Evolutionary conservation across 2,888 invertebrate genomes (phyloP).

Genomic region (Coecobrya sp.): DNA sequence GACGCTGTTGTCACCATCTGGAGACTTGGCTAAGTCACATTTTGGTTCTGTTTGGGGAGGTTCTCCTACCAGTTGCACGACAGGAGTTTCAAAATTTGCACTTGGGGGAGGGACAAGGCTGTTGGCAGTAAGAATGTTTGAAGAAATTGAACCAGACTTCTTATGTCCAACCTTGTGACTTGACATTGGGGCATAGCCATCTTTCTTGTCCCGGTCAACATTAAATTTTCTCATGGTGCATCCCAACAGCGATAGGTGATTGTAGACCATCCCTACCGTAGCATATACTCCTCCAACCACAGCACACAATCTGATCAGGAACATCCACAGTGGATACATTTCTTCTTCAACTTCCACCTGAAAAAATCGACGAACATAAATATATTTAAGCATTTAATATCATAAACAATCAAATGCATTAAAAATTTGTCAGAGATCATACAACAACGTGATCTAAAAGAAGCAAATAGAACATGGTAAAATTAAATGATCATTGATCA

Average conservation of each 20-base stretch:
- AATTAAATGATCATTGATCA: too few relatives aligned
- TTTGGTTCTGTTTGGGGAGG: conserved; percentile 30
- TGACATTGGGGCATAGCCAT: conserved; percentile 4
- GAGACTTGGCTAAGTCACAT: conserved; percentile 47
- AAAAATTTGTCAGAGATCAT: conserved; percentile 97
- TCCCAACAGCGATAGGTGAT: conserved; percentile 82
- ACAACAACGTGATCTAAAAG: conserved; percentile 92
- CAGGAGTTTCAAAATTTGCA: conserved; percentile 66
- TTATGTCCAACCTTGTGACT: conserved; percentile 57
- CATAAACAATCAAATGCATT: too few relatives aligned
- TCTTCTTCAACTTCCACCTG: conserved; percentile 91
- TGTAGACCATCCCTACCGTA: conserved; percentile 88
- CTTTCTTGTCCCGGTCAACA: conserved; percentile 30
- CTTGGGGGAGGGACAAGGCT: conserved; percentile 69
- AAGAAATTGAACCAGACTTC: conserved; percentile 72
- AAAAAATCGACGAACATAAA: too few relatives aligned
- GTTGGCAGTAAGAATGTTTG: conserved; percentile 71
- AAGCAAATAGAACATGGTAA: neutral
- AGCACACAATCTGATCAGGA: conserved; percentile 95
- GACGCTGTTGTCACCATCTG: neutral
- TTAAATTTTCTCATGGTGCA: conserved; percentile 64
- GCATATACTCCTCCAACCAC: conserved; percentile 97
- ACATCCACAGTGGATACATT: conserved; percentile 92
- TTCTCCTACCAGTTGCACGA: conserved; percentile 68
- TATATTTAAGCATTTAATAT: conserved; percentile 96